Evolutionary conservation across 2,797 vertebrate species (phyloP), one percentile per base, ranked within the genome.

Genomic region (Eidolon dupreanum): DNA sequence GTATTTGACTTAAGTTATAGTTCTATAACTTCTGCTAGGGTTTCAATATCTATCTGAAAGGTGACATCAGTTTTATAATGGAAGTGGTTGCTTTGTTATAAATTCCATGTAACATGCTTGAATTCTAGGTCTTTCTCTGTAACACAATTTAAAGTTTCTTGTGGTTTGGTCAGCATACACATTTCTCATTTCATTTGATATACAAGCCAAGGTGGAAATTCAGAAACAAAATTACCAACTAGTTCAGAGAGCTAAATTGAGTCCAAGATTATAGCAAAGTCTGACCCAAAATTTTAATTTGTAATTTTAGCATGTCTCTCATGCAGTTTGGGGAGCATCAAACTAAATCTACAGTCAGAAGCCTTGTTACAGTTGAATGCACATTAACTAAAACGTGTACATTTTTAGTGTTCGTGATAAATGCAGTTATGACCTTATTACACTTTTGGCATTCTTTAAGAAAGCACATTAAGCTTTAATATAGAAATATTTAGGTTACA

Each of bases 341-440:
- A 97, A 98, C 98, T 97, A 92, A 97, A 91, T 96, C 97, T 98
- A 96, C 96, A 97, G 53, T 95, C 96, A 97, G 95, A 98, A 98
- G 97, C 97, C 97, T 97, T 92, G 94, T 98, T 98, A 98, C 84
- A 90, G 93, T 97, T 98, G 97, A 98, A 98, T 98, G 97, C 97
- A 85, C 97, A 53, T 95, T 63, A 97, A 96, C 98, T 98, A 97
- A 98, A 98, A 97, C 97, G 97, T 97, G 95, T 98, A 98, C 97
- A 98, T 96, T 96, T 98, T 98, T 98, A 98, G 98, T 98, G 98
- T 98, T 98, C 51, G 81, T 97, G 97, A 97, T 97, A 96, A 97
- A 97, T 97, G 96, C 92, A 93, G 63, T 84, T 95, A 96, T 89
- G 95, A 97, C 19, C 93, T 92, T 96, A 93, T 98, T 98, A 98